These are phyloP conservation scores for Operophtera brumata DNA, from an alignment of 2,888 invertebrate genomes.

Conservation along the genomic window DNA sequence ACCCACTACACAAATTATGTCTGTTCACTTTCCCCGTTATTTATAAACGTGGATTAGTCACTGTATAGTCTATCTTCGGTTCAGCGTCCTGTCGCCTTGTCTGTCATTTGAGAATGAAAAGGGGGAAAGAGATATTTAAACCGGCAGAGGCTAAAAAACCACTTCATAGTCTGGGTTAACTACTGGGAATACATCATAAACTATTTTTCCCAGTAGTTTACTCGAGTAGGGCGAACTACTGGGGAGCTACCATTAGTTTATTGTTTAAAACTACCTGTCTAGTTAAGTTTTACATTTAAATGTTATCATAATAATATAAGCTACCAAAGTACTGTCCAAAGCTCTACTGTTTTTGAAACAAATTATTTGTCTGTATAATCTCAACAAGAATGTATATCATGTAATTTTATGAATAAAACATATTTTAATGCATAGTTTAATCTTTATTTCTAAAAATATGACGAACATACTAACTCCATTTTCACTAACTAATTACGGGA, in stretches of 20 bases:
- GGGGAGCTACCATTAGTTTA: background rate
- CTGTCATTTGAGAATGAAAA: background rate
- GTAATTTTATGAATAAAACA: constrained; percentile 38
- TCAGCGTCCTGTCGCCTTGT: too few species aligned
- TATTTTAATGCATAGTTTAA: constrained; percentile 44
- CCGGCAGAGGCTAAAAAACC: too few species aligned
- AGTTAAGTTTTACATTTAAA: constrained; percentile 29
- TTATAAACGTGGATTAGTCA: too few species aligned
- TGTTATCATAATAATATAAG: constrained; percentile 23
- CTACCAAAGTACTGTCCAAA: constrained; percentile 65
- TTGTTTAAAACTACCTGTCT: constrained; percentile 4
- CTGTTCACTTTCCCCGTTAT: too few species aligned
- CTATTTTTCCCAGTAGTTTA: too few species aligned
- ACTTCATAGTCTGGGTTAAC: background rate
- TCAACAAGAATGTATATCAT: background rate
- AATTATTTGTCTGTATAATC: constrained; percentile 19
- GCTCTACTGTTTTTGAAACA: constrained; percentile 37
- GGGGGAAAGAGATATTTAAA: background rate
- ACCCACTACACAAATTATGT: too few species aligned
- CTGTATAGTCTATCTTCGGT: too few species aligned
- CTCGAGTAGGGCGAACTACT: too few species aligned
- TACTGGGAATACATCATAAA: too few species aligned
- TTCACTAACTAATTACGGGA: too few species aligned
- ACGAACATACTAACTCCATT: background rate
- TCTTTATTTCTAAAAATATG: constrained; percentile 8